Percentiles rank a stretch among this genome's conserved stretches.
These are phyloP conservation scores for Psilopogon haemacephalus DNA, from an alignment of 2,113 vertebrate genomes.

Conservation along the genomic window DNA sequence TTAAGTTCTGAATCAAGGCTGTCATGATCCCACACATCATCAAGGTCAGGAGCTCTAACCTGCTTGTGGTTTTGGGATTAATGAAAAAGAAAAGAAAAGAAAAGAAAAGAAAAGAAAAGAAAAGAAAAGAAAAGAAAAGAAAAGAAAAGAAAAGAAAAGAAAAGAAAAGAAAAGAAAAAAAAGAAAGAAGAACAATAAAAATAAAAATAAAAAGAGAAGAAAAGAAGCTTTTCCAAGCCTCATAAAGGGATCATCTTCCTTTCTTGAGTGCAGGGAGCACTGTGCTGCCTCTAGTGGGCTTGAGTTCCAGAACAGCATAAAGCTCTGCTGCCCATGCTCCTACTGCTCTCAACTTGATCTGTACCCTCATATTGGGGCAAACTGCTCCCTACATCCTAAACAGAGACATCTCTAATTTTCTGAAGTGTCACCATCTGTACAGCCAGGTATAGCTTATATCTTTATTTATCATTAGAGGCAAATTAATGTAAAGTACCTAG, in stretches of 20 bases:
- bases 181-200: no score
- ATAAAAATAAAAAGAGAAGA: no score
- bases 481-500: neutral
- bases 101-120: no score
- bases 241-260: neutral
- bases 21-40: neutral
- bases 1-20: neutral
- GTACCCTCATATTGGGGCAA: neutral
- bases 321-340: neutral
- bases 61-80: neutral
- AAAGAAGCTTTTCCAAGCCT: no score
- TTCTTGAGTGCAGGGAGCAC: neutral
- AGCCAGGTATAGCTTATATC: neutral
- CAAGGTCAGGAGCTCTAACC: neutral
- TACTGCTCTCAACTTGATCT: neutral
- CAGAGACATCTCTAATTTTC: neutral
- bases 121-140: neutral
- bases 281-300: neutral
- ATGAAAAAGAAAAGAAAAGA: neutral
- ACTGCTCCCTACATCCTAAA: neutral
- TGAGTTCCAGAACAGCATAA: neutral
- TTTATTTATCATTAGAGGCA: neutral
- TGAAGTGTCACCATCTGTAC: neutral
- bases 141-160: neutral
- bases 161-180: neutral